Percentiles rank a stretch among this genome's conserved stretches.
Evolutionary conservation across 30 jellyfish, hydroid and myxozoan genomes (phyloP).

Genomic region (Rhopilema esculentum): DNA sequence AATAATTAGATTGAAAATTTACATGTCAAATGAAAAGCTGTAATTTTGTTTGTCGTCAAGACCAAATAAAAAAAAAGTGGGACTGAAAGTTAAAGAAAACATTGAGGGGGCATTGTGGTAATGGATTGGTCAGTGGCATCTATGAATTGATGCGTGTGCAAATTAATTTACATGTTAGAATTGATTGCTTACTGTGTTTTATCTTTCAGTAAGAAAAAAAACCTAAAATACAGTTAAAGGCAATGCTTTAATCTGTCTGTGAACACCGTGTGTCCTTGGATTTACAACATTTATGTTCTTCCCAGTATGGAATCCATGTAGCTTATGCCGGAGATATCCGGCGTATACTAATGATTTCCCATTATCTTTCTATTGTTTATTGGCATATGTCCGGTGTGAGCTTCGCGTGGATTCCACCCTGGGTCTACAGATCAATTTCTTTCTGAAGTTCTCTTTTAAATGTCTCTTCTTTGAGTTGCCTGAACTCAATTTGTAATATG

Average conservation of each 20-base stretch:
- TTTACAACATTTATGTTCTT: not conserved
- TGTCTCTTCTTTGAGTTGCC: slow-evolving; percentile 6
- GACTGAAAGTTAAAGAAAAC: not conserved
- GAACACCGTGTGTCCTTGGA: slow-evolving; percentile 4
- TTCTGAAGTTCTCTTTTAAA: slow-evolving; percentile 1
- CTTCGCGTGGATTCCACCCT: too few species aligned
- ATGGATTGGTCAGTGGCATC: not conserved
- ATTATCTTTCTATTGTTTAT: too few species aligned
- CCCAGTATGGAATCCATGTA: too few species aligned
- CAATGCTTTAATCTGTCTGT: slow-evolving; percentile 20
- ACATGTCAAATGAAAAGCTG: not conserved
- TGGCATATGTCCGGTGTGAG: too few species aligned
- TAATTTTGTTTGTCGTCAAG: not conserved
- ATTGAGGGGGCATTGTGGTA: not conserved
- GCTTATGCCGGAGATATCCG: too few species aligned
- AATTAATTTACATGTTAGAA: not conserved
- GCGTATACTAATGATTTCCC: too few species aligned
- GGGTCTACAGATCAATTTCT: slow-evolving; percentile 11
- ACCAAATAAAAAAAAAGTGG: not conserved
- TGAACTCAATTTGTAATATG: slow-evolving; percentile 6
- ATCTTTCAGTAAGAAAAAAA: not conserved
- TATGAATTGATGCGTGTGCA: not conserved
- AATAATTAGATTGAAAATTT: not conserved
- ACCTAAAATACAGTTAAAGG: slow-evolving; percentile 19
- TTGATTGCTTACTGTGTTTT: too few species aligned